Base-by-base conservation (phyloP, 35 echinoderm and acorn worm genomes). In the Eucidaris tribuloides region DNA sequence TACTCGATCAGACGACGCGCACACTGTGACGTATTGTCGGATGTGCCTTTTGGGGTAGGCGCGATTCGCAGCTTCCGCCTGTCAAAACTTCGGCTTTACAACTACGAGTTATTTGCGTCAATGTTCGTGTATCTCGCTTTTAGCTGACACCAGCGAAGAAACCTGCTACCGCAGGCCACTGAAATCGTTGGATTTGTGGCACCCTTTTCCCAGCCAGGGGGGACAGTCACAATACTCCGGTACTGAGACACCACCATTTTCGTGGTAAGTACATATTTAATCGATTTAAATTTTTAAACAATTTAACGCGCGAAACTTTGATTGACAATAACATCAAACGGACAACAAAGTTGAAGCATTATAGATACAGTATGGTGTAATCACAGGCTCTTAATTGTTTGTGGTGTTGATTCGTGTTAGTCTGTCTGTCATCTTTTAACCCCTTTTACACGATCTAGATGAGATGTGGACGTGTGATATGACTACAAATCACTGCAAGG, bases 11-110 rank as follows among this genome's bases (percentile, higher is more conserved):
- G 4, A 35, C 15, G n/a, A 44, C 68, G 38, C 44, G 22, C 44
- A 14, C n/a, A 14, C 20, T 44, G 68, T 74, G 68, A 74, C 68
- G 68, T 74, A 33, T 35, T 14, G 22, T 41, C 41, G 37, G n/a
- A n/a, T n/a, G n/a, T n/a, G n/a, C n/a, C n/a, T n/a, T 44, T 38
- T 42, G 68, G 68, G 68, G 68, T 74, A 40, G 68, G 38, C 68
- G 38, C 9, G 22, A 18, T 74, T 74, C 68, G 68, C 68, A 42
- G 68, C 68, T 74, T 40, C 68, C 41, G 15, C 17, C 68, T 22
- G 25, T 40, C 36, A 74, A 74, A 32, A 27, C 30, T 14, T 18
- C 61, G 28, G 7, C 30, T 28, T 64, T 34, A 32, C 29, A 74
- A n/a, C n/a, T n/a, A n/a, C n/a, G n/a, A n/a, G n/a, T 74, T 74